Evolutionary conservation across 2,888 invertebrate species (phyloP).

Genomic region (Spisula solida): DNA sequence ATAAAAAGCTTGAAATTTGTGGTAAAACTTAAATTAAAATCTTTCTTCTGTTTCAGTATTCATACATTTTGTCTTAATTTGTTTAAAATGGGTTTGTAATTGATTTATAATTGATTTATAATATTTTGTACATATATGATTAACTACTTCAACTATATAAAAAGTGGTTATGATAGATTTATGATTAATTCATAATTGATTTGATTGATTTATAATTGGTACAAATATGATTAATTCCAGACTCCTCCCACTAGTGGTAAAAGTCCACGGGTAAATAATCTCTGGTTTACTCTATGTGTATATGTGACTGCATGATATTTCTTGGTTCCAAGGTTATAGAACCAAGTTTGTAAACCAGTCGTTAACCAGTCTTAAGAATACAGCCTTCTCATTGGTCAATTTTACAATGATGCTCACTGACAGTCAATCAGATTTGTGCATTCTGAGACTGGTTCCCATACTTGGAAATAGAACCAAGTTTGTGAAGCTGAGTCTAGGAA

Average conservation of each 20-base stretch:
- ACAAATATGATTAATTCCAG: slow-evolving; percentile 41
- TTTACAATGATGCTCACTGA: no score
- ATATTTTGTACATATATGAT: not conserved
- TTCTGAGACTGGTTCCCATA: no score
- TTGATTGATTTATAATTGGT: not conserved
- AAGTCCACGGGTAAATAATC: slow-evolving; percentile 50
- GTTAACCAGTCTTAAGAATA: no score
- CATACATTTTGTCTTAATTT: not conserved
- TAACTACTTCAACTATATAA: slow-evolving; percentile 36
- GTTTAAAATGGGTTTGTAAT: not conserved
- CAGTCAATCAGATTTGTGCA: no score
- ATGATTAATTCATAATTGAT: not conserved
- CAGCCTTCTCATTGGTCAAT: no score
- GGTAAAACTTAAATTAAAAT: no score
- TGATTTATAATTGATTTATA: not conserved
- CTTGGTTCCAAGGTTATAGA: not conserved
- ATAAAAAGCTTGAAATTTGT: no score
- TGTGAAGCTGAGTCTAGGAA: no score
- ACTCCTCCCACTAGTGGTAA: slow-evolving; percentile 47
- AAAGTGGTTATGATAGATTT: slow-evolving; percentile 15
- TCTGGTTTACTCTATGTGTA: not conserved
- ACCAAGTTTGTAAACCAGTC: no score
- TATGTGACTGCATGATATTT: slow-evolving; percentile 8
- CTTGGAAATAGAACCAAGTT: not conserved
- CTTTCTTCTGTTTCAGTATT: no score